Evolutionary conservation across 1,140 invertebrate genomes (phyloP), one percentile per base, ranked within the genome.

Genomic region (Pectinophora gossypiella): DNA sequence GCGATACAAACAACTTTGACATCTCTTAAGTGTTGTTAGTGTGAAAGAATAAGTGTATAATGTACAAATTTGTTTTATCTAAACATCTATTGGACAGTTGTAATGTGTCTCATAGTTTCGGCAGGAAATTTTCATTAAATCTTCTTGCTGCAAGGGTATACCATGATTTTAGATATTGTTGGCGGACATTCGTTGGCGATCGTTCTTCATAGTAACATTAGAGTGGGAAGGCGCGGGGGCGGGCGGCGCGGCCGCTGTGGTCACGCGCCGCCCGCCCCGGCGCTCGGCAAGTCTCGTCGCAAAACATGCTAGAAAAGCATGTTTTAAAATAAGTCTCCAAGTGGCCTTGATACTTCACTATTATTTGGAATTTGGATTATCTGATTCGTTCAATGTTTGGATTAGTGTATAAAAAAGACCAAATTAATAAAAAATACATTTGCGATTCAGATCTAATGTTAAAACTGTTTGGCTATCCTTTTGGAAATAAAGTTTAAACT

Each of bases 291-390:
- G 65, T 60, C 67, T 66, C 69, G 71, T 73, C 79, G 71, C 72
- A 64, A 52, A 63, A 66, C 64, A 57, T 65, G 68, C 64, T 68
- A 66, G 62, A 61, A 54, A 64, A 64, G 62, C 66, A 68, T 71
- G 69, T 79, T 64, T 67, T 76, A 79, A 65, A 72, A 76, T 84
- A 84, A 84, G 78, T 84, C 80, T 86, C 76, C 73, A 82, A 81
- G 83, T 86, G 83, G 83, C 83, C 83, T 86, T 86, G 83, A 86
- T 83, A 84, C 81, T 82, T 83, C 75, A 78, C 68, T 81, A 71
- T 82, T 85, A 64, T 83, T 82, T 80, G 76, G 71, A 69, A 78
- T 81, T n/a, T 75, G 78, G 73, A 82, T 72, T 76, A 73, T 75
- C 70, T 48, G 71, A 68, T 83, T 81, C 68, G 83, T 86, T 84